phyloP scores from a whole-genome alignment of 2,888 invertebrate species.

The Stegophylla sp. region DNA sequence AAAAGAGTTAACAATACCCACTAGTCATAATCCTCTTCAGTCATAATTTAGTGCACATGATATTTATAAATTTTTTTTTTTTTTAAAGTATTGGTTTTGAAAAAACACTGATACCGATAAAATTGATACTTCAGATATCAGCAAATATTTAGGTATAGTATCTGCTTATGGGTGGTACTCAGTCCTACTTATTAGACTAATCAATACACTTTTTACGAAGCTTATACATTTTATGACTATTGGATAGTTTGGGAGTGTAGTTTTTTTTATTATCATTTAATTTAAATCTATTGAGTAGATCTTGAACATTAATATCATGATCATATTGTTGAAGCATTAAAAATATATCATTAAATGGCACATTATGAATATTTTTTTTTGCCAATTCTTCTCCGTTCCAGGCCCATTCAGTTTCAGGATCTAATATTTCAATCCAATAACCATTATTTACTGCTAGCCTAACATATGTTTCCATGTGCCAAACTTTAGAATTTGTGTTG shows the following conservation, averaged over 20 bases:
- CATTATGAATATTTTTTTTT: constrained; percentile 74
- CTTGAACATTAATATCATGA: constrained; percentile 66
- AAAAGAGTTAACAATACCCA: too few relatives aligned
- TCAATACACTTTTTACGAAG: constrained; percentile 35
- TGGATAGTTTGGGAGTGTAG: constrained; percentile 65
- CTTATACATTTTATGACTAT: not conserved
- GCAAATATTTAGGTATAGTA: too few relatives aligned
- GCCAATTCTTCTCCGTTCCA: constrained; percentile 70
- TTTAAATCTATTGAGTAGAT: constrained; percentile 64
- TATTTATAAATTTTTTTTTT: too few relatives aligned
- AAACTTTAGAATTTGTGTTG: constrained; percentile 82
- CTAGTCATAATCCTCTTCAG: too few relatives aligned
- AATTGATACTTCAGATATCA: too few relatives aligned
- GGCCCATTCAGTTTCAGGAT: constrained; percentile 81
- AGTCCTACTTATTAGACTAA: too few relatives aligned
- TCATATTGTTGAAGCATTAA: constrained; percentile 73
- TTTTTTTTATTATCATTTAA: constrained; percentile 66
- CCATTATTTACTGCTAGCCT: constrained; percentile 72
- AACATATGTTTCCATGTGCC: constrained; percentile 87
- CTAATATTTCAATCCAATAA: constrained; percentile 79
- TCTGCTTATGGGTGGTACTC: too few relatives aligned
- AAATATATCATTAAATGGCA: constrained; percentile 72
- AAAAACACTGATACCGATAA: too few relatives aligned
- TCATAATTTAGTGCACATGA: too few relatives aligned
- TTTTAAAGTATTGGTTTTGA: too few relatives aligned